A percentile compares a stretch with the other conserved stretches of the same genome.
Conservation (phyloP, 2,797 vertebrate species). For the Mormyrops boulengeri region DNA sequence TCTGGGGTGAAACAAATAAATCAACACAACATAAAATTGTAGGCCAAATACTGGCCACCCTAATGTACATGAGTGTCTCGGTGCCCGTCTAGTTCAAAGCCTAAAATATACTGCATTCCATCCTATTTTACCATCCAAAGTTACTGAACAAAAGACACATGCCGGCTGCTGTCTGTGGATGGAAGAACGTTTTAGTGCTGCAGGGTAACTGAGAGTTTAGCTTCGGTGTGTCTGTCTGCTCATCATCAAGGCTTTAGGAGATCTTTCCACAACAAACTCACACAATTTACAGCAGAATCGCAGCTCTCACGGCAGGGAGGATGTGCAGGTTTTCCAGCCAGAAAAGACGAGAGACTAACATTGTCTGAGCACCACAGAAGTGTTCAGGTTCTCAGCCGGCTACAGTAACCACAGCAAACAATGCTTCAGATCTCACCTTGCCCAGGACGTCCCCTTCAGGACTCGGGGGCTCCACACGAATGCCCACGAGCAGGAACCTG, state of each 20-base stretch:
- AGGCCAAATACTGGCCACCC: no score
- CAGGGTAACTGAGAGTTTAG: not conserved
- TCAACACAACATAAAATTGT: no score
- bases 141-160: not conserved
- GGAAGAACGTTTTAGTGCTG: not conserved
- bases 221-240: not conserved
- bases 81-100: not conserved
- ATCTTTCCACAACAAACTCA: not conserved
- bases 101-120: not conserved
- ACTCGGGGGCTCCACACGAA: not conserved
- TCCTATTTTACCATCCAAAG: not conserved
- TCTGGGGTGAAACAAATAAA: no score
- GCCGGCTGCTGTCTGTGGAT: not conserved
- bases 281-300: not conserved
- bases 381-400: not conserved
- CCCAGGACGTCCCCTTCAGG: not conserved
- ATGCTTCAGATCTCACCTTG: not conserved
- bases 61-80: not conserved
- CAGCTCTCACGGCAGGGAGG: not conserved
- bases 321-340: not conserved
- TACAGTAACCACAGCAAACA: not conserved
- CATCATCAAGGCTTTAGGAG: not conserved
- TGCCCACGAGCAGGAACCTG: conserved; percentile 62
- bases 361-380: not conserved
- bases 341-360: not conserved